These are phyloP conservation scores for Notamacropus eugenii DNA, from an alignment of 2,797 vertebrate species.

Conservation along the genomic window DNA sequence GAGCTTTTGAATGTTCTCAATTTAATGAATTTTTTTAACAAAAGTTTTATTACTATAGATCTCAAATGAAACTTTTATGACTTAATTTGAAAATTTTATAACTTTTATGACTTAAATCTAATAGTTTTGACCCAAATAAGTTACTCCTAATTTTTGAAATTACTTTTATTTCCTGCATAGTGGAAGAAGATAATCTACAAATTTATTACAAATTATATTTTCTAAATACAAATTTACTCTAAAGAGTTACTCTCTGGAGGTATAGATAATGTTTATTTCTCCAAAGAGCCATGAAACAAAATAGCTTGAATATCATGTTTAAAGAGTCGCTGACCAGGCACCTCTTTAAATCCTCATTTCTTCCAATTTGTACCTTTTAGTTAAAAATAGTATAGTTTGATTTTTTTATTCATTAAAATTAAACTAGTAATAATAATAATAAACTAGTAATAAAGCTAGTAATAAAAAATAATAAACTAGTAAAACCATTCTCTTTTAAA, in stretches of 20 bases:
- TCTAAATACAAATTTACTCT: conserved; percentile 46
- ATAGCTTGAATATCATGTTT: conserved; percentile 64
- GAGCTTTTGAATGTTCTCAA: not conserved
- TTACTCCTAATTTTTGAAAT: conserved; percentile 50
- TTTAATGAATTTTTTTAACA: not conserved
- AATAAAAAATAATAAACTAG: too few relatives aligned
- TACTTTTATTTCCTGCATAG: conserved; percentile 27
- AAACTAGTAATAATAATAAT: too few relatives aligned
- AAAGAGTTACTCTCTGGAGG: conserved; percentile 54
- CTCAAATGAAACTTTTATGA: not conserved
- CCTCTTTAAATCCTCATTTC: conserved; percentile 20
- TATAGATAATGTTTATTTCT: conserved; percentile 73
- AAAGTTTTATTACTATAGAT: not conserved
- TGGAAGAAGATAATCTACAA: conserved; percentile 49
- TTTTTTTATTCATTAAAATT: not conserved
- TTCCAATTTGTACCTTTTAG: conserved; percentile 38
- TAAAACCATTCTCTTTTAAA: not conserved
- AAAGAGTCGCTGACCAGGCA: conserved; percentile 51
- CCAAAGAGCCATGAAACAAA: conserved; percentile 45
- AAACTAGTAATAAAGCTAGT: too few relatives aligned
- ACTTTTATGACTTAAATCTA: not conserved
- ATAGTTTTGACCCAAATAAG: not conserved
- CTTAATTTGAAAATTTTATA: conserved; percentile 38
- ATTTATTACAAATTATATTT: conserved; percentile 45
- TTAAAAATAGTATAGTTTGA: not conserved